phyloP scores from a whole-genome alignment of 2,797 vertebrate species.

The Knipowitschia caucasica region DNA sequence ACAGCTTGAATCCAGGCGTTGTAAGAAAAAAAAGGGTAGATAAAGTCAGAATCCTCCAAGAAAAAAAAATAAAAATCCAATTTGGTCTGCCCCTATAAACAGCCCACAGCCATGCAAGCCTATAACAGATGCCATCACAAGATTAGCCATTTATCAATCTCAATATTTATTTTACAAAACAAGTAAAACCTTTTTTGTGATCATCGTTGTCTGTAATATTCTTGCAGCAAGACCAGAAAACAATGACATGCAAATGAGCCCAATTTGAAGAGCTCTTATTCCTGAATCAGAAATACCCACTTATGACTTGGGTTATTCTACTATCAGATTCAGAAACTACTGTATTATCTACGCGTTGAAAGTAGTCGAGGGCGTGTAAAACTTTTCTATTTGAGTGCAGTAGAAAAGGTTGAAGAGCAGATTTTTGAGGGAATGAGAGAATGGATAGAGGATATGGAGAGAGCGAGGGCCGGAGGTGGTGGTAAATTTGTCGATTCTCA shows the following conservation, averaged over 20 bases:
- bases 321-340: slow-evolving; percentile 32
- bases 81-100: slow-evolving; percentile 63
- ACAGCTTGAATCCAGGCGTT: too few species aligned
- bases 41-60: too few species aligned
- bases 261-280: slow-evolving; percentile 24
- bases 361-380: slow-evolving; percentile 44
- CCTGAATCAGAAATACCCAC: slow-evolving; percentile 25
- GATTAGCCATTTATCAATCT: slow-evolving; percentile 37
- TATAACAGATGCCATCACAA: slow-evolving; percentile 27
- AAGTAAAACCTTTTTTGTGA: slow-evolving; percentile 50
- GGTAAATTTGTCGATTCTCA: slow-evolving; percentile 63
- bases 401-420: slow-evolving; percentile 36
- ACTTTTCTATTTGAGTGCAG: slow-evolving; percentile 56
- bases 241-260: background rate
- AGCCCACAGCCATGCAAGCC: slow-evolving; percentile 43
- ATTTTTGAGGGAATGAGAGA: background rate
- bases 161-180: slow-evolving; percentile 60
- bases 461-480: slow-evolving; percentile 28
- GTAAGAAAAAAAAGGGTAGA: too few species aligned
- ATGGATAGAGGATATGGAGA: slow-evolving; percentile 9
- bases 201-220: slow-evolving; percentile 24
- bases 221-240: background rate
- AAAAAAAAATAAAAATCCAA: too few species aligned
- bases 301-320: slow-evolving; percentile 27
- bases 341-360: slow-evolving; percentile 40